Base-by-base conservation (phyloP, 23 tunicate genomes). In the Halocynthia roretzi region DNA sequence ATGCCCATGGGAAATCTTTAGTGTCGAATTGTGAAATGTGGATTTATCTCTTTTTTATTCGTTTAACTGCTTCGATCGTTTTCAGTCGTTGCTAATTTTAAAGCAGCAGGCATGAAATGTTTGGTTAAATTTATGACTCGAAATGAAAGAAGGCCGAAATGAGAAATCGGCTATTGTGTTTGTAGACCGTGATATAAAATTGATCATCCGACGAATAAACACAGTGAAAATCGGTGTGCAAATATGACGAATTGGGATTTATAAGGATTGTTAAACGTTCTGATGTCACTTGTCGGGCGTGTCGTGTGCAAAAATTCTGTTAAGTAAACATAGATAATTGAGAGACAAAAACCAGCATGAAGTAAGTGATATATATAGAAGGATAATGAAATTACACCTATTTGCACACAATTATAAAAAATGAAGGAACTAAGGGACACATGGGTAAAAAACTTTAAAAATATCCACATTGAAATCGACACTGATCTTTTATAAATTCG, bases 141-240 rank as follows among this genome's bases (percentile, higher is more conserved):
- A 65, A 65, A 10, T 10, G 22, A 20, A 15, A 48, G 48, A 20
- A 14, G 17, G 5, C 22, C 70, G 70, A 48, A 20, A 20, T 65
- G 19, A 65, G 9, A 65, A 9, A 65, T 65, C 70, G 70, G 70
- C 19, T 40, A 40, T 65, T 65, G 22, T 65, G 70, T 65, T 65
- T 65, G 70, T 20, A 65, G 70, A 20, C 19, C 48, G 31, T 48
- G 70, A 62, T 54, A 74, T 74, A 74, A 74, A 74, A 54, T 74
- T 74, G 50, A 74, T 74, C 56, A 50, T 74, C 78, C 78, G 78
- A 23, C 56, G 31, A 74, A 53, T 54, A 74, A 74, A 74, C 56
- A 74, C 10, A 50, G 56, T 31, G 78, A 53, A 31, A 31, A 31
- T 14, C 78, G 56, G 62, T 21, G 78, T 54, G 78, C 5, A n/a